Base-by-base conservation (phyloP, 2,113 vertebrate species). In the Scartelaos histophorus region DNA sequence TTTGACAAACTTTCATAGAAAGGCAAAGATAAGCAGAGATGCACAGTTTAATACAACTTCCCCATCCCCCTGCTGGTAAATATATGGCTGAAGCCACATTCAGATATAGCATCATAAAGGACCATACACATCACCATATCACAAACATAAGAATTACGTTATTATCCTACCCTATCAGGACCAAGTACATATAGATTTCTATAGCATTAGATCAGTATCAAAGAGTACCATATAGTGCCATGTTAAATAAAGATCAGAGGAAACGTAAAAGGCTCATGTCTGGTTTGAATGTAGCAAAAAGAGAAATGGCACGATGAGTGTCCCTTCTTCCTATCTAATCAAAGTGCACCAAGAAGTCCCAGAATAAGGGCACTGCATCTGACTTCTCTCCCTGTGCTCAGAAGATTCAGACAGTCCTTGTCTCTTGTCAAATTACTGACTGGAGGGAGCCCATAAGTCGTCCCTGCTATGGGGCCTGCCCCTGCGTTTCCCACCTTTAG, bases 31-130 rank as follows among this genome's bases (percentile, higher is more conserved):
- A 90, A 90, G 86, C 89, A 89, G 90, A 93, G 91, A 90, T 94
- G 92, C 92, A 93, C 93, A 93, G 92, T 91, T 92, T 90, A 81
- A 81, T 91, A 82, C 82, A 90, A 91, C 85, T 86, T 75, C 81
- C 75, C 87, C 89, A 84, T 87, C 86, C 91, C 91, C 74, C 88
- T 94, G 94, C 93, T 94, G 94, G 93, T 94, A 93, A 90, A 91
- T 87, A 89, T 88, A 89, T 93, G 92, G 93, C 91, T 84, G 75
- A 77, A 88, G 93, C 92, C 92, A 92, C 85, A 85, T 87, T 91
- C 87, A 87, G 86, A 87, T 88, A 90, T 87, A 88, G 85, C 87
- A 82, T 90, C 79, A 85, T 87, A 85, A 88, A 88, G 86, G 87
- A 91, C 86, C 87, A 87, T 88, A 91, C 81, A 88, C 89, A 74